Evolutionary conservation across 2,797 vertebrate species (phyloP).

Genomic region (Delichon dasypus): DNA sequence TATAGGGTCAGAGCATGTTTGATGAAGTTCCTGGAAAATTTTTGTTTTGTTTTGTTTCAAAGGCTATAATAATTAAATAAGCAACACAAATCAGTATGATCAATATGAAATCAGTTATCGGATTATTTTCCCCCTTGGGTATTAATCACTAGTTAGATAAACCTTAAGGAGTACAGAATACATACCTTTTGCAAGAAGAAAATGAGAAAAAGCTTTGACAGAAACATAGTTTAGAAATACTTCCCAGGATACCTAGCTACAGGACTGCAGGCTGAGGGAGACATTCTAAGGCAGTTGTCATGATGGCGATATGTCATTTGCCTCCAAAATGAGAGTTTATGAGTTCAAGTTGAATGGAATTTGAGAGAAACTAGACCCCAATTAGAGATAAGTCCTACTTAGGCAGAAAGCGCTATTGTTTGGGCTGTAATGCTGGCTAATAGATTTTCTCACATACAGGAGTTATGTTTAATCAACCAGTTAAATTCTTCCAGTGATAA

Average conservation of each 20-base stretch:
- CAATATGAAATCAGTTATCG: not conserved
- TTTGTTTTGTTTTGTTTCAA: not conserved
- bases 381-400: not conserved
- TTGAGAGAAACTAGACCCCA: not conserved
- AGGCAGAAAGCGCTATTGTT: not conserved
- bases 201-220: not conserved
- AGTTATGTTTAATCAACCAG: not conserved
- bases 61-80: not conserved
- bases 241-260: not conserved
- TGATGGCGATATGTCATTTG: not conserved
- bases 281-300: slow-evolving; percentile 15
- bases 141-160: not conserved
- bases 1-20: not conserved
- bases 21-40: not conserved
- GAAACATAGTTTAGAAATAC: not conserved
- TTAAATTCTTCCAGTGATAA: not conserved
- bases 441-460: slow-evolving; percentile 7
- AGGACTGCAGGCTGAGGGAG: not conserved
- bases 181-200: not conserved
- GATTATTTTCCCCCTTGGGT: not conserved
- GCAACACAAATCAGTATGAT: not conserved
- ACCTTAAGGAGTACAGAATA: not conserved
- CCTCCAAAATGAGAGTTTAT: not conserved
- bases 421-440: not conserved
- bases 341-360: slow-evolving; percentile 3